Percentiles rank a stretch among this genome's conserved stretches.
These are phyloP conservation scores for Drosophila bifasciata DNA, from an alignment of 1,140 invertebrate genomes.

Conservation along the genomic window DNA sequence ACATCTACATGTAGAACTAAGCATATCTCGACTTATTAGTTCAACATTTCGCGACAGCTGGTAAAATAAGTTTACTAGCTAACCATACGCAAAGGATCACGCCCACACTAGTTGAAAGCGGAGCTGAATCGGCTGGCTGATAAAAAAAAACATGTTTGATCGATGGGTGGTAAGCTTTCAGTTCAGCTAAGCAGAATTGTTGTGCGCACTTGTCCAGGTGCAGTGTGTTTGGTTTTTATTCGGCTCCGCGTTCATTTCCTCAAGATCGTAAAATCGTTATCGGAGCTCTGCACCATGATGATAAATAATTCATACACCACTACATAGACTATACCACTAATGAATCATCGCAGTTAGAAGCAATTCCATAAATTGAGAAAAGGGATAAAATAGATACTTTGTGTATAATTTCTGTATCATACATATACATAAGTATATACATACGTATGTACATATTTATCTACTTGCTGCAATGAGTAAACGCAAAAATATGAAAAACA, in stretches of 20 bases:
- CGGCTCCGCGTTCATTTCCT: no score
- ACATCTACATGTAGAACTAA: not conserved
- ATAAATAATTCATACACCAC: conserved; percentile 1
- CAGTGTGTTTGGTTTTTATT: no score
- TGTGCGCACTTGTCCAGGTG: no score
- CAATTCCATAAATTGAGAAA: not conserved
- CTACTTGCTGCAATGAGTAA: conserved; percentile 61
- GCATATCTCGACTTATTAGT: not conserved
- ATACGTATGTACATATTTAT: conserved; percentile 3
- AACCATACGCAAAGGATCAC: no score
- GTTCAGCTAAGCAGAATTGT: no score
- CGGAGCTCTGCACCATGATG: no score
- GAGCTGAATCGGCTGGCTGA: no score
- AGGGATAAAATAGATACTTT: not conserved
- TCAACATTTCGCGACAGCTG: no score
- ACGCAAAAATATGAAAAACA: conserved; percentile 67
- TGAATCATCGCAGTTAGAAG: not conserved
- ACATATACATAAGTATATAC: not conserved
- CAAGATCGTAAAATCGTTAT: not conserved
- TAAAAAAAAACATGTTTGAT: no score
- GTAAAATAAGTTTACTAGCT: no score
- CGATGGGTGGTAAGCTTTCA: no score
- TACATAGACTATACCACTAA: not conserved
- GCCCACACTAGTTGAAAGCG: no score
- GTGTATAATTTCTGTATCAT: conserved; percentile 4